phyloP scores from a whole-genome alignment of 2,888 invertebrate genomes.

The Margaritifera margaritifera region DNA sequence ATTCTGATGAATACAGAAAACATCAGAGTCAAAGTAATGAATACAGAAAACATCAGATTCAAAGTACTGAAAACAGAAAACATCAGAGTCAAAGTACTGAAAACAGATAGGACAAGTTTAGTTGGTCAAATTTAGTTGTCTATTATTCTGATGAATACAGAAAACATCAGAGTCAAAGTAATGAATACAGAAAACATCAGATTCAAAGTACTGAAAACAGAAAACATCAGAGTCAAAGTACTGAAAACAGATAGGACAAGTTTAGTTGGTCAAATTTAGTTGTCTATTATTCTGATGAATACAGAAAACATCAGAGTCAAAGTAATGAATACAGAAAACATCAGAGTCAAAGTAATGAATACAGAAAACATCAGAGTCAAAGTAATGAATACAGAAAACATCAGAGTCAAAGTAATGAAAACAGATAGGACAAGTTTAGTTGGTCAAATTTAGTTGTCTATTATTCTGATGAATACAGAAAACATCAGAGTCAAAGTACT shows the following conservation, averaged over 20 bases:
- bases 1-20: not conserved
- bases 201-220: no score
- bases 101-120: constrained; percentile 10
- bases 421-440: not conserved
- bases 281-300: not conserved
- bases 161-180: not conserved
- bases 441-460: not conserved
- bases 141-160: not conserved
- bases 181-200: no score
- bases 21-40: not conserved
- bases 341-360: no score
- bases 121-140: not conserved
- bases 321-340: no score
- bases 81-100: constrained; percentile 68
- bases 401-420: constrained; percentile 67
- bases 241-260: constrained; percentile 41
- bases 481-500: not conserved
- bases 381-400: no score
- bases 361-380: no score
- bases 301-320: not conserved
- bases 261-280: not conserved
- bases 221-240: no score
- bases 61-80: no score
- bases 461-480: not conserved
- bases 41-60: no score